phyloP scores from a whole-genome alignment of 1,140 invertebrate genomes.

The Callitettix versicolor region DNA sequence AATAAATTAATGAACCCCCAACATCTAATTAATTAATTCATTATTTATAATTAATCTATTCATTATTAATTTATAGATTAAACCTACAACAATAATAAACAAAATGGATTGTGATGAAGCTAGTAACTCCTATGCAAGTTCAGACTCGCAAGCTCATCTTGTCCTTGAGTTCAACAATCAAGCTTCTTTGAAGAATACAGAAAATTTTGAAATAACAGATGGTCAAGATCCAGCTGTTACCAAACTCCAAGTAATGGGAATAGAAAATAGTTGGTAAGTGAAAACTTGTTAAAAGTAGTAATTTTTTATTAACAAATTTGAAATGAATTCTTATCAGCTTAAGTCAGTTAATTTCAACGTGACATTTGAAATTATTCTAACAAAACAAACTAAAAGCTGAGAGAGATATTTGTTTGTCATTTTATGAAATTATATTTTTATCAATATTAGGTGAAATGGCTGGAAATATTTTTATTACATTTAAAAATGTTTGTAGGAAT shows the following conservation, averaged over 20 bases:
- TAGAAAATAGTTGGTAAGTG: slow-evolving; percentile 19
- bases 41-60: too few species aligned
- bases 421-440: not conserved
- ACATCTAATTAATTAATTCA: too few species aligned
- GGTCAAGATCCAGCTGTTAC: not conserved
- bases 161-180: slow-evolving; percentile 14
- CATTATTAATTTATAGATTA: not conserved
- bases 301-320: not conserved
- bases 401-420: not conserved
- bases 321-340: too few species aligned
- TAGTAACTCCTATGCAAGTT: not conserved
- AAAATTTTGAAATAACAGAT: not conserved
- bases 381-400: too few species aligned
- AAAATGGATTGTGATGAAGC: slow-evolving; percentile 9
- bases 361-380: too few species aligned
- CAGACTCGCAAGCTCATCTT: not conserved
- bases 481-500: slow-evolving; percentile 15
- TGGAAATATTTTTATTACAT: not conserved
- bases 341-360: too few species aligned
- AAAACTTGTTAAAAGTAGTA: too few species aligned
- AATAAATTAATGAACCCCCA: too few species aligned
- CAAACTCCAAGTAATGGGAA: slow-evolving; percentile 7
- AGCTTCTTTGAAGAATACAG: slow-evolving; percentile 9
- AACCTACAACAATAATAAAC: not conserved
- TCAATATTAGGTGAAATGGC: not conserved